Percentiles rank a stretch among this genome's conserved stretches.
Evolutionary conservation across 2,113 vertebrate genomes (phyloP).

Genomic region (Telmatochromis brichardi): DNA sequence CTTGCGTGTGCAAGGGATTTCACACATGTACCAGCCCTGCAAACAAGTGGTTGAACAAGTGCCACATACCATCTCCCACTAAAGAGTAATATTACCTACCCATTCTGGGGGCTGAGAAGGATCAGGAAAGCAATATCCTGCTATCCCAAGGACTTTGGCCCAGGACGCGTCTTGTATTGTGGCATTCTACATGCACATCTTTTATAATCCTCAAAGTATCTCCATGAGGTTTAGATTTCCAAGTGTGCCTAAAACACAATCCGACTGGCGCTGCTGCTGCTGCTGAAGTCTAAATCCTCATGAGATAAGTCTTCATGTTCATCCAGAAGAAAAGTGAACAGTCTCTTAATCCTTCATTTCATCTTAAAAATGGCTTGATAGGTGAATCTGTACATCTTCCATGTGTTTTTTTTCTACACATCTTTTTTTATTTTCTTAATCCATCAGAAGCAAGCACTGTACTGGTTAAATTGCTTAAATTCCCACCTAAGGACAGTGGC

Average conservation of each 20-base stretch:
- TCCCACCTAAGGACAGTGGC: slow-evolving; percentile 31
- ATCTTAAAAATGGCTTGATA: slow-evolving; percentile 25
- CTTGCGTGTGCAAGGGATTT: neutral
- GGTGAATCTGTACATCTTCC: slow-evolving; percentile 21
- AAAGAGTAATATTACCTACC: slow-evolving; percentile 47
- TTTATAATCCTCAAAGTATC: slow-evolving; percentile 57
- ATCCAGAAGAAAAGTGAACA: slow-evolving; percentile 33
- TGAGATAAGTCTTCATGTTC: slow-evolving; percentile 42
- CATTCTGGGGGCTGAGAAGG: neutral
- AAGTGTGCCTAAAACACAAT: slow-evolving; percentile 40
- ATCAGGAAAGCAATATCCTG: slow-evolving; percentile 18
- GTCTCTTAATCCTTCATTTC: slow-evolving; percentile 51
- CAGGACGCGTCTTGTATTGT: neutral
- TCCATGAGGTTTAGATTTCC: slow-evolving; percentile 48
- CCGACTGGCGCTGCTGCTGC: slow-evolving; percentile 29
- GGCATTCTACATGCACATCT: neutral
- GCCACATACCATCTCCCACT: neutral
- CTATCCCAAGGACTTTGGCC: slow-evolving; percentile 4
- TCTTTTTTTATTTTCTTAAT: neutral
- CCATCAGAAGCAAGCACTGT: neutral
- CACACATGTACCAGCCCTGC: neutral
- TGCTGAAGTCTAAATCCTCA: slow-evolving; percentile 52
- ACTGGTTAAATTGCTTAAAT: slow-evolving; percentile 24
- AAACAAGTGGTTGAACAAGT: slow-evolving; percentile 30
- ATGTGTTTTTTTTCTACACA: neutral